A percentile compares a stretch with the other conserved stretches of the same genome.
These are phyloP conservation scores for Drosophila glabriapex DNA, from an alignment of 2,888 invertebrate genomes.

Conservation along the genomic window DNA sequence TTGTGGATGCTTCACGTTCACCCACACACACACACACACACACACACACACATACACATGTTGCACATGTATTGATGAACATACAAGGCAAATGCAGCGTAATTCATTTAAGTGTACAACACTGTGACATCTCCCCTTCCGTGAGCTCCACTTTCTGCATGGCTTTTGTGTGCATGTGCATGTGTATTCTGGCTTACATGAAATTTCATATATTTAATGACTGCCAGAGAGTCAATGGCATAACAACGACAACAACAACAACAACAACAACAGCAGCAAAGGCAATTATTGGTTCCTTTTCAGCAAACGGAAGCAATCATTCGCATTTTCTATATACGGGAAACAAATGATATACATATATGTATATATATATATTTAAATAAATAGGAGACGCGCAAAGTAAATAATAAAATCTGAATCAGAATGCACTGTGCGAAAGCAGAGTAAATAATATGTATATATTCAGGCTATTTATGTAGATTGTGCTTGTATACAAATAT, in stretches of 20 bases:
- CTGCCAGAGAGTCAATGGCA: slow-evolving; percentile 57
- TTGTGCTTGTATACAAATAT: not conserved
- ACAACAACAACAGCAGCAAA: slow-evolving; percentile 28
- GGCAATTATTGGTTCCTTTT: slow-evolving; percentile 43
- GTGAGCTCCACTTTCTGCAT: not conserved
- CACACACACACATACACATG: not conserved
- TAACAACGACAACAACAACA: slow-evolving; percentile 16
- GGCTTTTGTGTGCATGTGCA: not conserved
- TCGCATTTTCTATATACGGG: slow-evolving; percentile 14
- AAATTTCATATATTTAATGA: slow-evolving; percentile 80
- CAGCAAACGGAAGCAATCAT: slow-evolving; percentile 42
- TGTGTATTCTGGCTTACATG: slow-evolving; percentile 47
- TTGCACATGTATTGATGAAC: slow-evolving; percentile 4
- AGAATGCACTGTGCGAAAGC: slow-evolving; percentile 5
- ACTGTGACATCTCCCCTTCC: slow-evolving; percentile 19
- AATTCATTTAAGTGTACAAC: slow-evolving; percentile 66
- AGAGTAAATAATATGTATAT: slow-evolving; percentile 15
- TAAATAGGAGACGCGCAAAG: not conserved
- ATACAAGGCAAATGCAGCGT: slow-evolving; percentile 44
- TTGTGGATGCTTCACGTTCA: slow-evolving; percentile 24
- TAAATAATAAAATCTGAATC: slow-evolving; percentile 19
- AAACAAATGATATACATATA: not conserved
- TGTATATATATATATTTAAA: not conserved
- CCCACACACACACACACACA: not conserved
- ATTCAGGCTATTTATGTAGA: not conserved